A percentile compares a stretch with the other conserved stretches of the same genome.
phyloP scores from a whole-genome alignment of 2,888 invertebrate species.

The Malachius bipustulatus region DNA sequence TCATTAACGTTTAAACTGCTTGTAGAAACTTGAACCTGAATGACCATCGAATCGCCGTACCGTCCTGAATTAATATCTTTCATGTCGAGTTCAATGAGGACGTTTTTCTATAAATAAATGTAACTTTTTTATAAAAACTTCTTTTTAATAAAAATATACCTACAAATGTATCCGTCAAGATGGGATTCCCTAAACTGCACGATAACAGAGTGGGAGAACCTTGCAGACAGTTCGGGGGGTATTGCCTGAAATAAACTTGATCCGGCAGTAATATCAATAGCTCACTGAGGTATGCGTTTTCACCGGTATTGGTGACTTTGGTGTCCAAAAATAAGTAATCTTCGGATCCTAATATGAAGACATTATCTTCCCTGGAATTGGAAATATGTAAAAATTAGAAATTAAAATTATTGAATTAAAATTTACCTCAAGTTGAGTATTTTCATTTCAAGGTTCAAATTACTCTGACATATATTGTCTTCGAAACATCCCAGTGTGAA shows the following conservation, averaged over 20 bases:
- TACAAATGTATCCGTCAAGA: too few relatives aligned
- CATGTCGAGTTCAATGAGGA: constrained; percentile 28
- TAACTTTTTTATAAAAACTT: too few relatives aligned
- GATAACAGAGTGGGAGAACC: too few relatives aligned
- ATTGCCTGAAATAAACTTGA: constrained; percentile 13
- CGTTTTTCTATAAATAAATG: too few relatives aligned
- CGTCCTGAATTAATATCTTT: constrained; percentile 23
- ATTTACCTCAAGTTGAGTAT: too few relatives aligned
- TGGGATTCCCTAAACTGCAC: too few relatives aligned
- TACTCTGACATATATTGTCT: constrained; percentile 27
- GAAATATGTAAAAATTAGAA: too few relatives aligned
- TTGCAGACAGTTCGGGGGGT: constrained; percentile 22
- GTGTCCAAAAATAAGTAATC: constrained; percentile 26
- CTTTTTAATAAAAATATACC: too few relatives aligned
- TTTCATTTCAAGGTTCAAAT: too few relatives aligned
- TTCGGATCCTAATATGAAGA: constrained; percentile 30
- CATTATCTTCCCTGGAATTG: constrained; percentile 20
- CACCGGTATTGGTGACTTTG: constrained; percentile 36
- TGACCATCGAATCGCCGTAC: constrained; percentile 19
- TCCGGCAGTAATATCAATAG: constrained; percentile 37
- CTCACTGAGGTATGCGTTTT: constrained; percentile 40
- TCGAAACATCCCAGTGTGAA: constrained; percentile 29
- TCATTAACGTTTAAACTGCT: constrained; percentile 31
- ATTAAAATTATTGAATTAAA: too few relatives aligned
- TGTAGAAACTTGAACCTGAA: constrained; percentile 29